Conservation (phyloP, 2,797 vertebrate genomes). For the Platalea minor region DNA sequence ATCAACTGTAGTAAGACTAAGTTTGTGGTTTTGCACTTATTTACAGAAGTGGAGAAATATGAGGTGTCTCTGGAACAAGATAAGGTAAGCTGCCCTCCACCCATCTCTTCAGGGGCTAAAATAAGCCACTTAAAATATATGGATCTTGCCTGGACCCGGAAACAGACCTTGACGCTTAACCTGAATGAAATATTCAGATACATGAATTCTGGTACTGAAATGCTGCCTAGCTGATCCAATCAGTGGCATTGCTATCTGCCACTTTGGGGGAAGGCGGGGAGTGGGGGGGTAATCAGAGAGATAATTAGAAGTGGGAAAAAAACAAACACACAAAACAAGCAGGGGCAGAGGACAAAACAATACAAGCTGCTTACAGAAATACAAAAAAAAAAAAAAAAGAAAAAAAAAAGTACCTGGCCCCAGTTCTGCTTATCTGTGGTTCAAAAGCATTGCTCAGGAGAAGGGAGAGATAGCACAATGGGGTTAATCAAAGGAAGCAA, state of each 20-base stretch:
- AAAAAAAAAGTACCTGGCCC: neutral
- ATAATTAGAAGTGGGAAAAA: neutral
- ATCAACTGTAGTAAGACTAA: neutral
- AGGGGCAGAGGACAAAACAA: neutral
- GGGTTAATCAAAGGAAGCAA: neutral
- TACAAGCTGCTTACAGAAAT: neutral
- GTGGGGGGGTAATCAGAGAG: neutral
- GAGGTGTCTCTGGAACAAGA: neutral
- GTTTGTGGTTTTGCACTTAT: neutral
- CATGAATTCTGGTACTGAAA: neutral
- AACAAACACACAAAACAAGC: neutral
- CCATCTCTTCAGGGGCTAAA: neutral
- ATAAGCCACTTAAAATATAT: neutral
- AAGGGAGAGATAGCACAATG: neutral
- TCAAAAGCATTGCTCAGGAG: neutral
- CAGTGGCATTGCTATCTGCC: neutral
- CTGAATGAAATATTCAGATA: neutral
- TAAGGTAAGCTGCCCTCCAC: neutral
- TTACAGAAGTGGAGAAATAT: neutral
- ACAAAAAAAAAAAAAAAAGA: no score
- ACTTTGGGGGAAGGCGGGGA: neutral
- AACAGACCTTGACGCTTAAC: neutral
- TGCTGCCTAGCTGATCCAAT: neutral
- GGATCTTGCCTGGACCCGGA: neutral
- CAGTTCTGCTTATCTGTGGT: neutral